Conservation (phyloP, 2,888 invertebrate species). For the Eupithecia tripunctaria region DNA sequence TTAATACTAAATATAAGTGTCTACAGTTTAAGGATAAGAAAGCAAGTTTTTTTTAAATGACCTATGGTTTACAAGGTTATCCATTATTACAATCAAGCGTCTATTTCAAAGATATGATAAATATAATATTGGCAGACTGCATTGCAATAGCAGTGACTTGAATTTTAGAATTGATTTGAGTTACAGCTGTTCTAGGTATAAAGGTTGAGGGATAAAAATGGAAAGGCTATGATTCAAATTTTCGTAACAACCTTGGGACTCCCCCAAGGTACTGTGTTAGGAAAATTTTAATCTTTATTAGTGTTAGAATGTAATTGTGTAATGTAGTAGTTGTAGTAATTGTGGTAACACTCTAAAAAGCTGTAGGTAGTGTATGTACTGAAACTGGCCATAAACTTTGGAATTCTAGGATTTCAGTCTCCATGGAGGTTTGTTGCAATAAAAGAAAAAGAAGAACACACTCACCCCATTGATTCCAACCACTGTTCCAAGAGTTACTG, state of each 20-base stretch:
- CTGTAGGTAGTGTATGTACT: not conserved
- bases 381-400: not conserved
- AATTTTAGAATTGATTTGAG: not conserved
- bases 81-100: not conserved
- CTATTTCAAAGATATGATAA: not conserved
- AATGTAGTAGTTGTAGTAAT: too few relatives aligned
- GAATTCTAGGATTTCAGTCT: not conserved
- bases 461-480: constrained; percentile 81
- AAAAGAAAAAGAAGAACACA: not conserved
- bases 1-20: not conserved
- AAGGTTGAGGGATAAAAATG: not conserved
- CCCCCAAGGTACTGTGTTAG: not conserved
- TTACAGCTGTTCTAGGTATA: not conserved
- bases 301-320: too few relatives aligned
- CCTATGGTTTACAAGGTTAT: not conserved
- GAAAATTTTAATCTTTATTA: not conserved
- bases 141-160: not conserved
- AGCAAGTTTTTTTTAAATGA: not conserved
- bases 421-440: not conserved
- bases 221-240: too few relatives aligned
- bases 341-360: not conserved
- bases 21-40: not conserved
- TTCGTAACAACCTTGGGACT: too few relatives aligned
- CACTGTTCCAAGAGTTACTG: constrained; percentile 63
- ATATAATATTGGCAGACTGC: not conserved